Percentiles rank a stretch among this genome's conserved stretches.
phyloP scores from a whole-genome alignment of 2,888 invertebrate species.

The Drosophila stalkeri region DNA sequence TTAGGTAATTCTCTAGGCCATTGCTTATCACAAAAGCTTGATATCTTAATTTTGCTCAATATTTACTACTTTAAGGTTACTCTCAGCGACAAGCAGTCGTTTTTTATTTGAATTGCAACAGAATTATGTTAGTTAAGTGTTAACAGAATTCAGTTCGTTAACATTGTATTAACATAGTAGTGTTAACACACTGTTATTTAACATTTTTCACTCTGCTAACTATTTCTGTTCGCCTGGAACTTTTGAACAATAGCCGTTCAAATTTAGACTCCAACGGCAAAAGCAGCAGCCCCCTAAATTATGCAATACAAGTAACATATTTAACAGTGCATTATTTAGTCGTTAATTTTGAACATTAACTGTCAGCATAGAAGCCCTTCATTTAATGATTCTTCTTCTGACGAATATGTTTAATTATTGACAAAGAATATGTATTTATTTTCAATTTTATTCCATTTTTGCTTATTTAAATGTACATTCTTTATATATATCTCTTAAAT shows the following conservation, averaged over 20 bases:
- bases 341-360: not conserved
- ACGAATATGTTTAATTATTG: not conserved
- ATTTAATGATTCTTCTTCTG: no score
- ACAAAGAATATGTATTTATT: not conserved
- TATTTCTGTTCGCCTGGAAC: not conserved
- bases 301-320: not conserved
- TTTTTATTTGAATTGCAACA: not conserved
- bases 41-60: not conserved
- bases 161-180: not conserved
- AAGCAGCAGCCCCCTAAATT: not conserved
- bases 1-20: not conserved
- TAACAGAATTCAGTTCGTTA: not conserved
- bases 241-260: no score
- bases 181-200: not conserved
- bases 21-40: not conserved
- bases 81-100: not conserved
- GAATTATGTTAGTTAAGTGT: not conserved
- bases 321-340: not conserved
- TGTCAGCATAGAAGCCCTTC: not conserved
- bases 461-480: not conserved
- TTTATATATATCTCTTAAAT: not conserved
- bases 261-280: not conserved
- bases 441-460: not conserved
- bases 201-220: not conserved
- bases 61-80: not conserved